Evolutionary conservation across 2,888 invertebrate species (phyloP), one percentile per base, ranked within the genome.

Genomic region (Yponomeuta evonymella): DNA sequence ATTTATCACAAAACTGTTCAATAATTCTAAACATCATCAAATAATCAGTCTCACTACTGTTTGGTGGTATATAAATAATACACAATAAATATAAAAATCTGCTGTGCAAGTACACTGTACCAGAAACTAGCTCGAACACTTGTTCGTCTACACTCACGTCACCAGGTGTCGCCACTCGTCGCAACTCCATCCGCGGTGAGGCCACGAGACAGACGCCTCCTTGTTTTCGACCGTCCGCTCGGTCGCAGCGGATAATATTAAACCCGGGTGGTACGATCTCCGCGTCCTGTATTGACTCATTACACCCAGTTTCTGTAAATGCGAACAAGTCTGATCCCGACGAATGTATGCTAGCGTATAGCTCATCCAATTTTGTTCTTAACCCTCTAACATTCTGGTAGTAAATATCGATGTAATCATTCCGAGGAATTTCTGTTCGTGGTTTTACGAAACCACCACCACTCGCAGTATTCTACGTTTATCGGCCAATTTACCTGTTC

Each of bases 391-490:
- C 67, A 33, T 71, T 71, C 30, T 71, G 71, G 29, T 71, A 71
- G 63, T 67, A 71, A 4, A 71, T 48, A 9, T 67, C 48, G 15
- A 70, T 67, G 8, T 43, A 43, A 43, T 43, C 43, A 43, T 43
- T 43, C 43, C 43, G 8, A 43, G 8, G 43, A 43, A 43, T 69
- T 69, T 48, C 69, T 48, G 43, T 65, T 43, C n/a, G 48, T 71
- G 64, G 63, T 6, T 70, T 69, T 73, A 29, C 72, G 72, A 73
- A 74, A 74, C 72, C 73, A 75, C 12, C 73, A 33, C 75, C 75
- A 75, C 71, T 76, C 74, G 67, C 72, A 69, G 29, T 72, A 75
- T 63, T 75, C 70, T 5, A 73, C 70, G 51, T 74, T 73, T 2
- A 72, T 6, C 0, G 75, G 73, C 76, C 75, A 76, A 48, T 23